Base-by-base conservation (phyloP, 2,888 invertebrate species). In the Malacosoma neustria region DNA sequence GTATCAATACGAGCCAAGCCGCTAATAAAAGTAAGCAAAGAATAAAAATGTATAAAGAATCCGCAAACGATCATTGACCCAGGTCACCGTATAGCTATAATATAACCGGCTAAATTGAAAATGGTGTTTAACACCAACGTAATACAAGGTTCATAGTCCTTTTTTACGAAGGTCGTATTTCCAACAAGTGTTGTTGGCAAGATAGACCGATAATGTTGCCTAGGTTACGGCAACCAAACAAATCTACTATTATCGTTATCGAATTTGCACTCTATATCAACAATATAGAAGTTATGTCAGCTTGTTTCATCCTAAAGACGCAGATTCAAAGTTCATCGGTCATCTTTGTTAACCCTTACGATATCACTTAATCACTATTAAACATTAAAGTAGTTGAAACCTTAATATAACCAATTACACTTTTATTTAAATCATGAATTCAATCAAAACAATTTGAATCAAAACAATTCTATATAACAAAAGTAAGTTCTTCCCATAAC, bases 141-240 rank as follows among this genome's bases (percentile, higher is more conserved):
- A 2, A 7, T 22, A 22, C 22, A 22, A 22, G 22, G 22, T 22
- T 22, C 22, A 22, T 22, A 22, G 22, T 22, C 5, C 22, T 22
- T 22, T n/a, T 56, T 67, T 67, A 63, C 70, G 70, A 63, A 67
- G 62, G 49, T 57, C 59, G 64, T 62, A 58, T 60, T 65, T 60
- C 59, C 58, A 67, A 35, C 35, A 32, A 48, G 51, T 49, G 40
- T 46, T 37, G 42, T 38, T 38, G 36, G 51, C 53, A 61, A 77
- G 80, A 82, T 81, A 59, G 52, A 42, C 40, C 69, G 84, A 82
- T 84, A 84, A 54, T 31, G 77, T 79, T 54, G 49, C 61, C 68
- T 69, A 72, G 65, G 62, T 42, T 53, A 79, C 72, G 34, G 49
- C 50, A 41, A 68, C 65, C 79, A 81, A 82, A 65, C 62, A 66